Evolutionary conservation across 2,797 vertebrate genomes (phyloP).

Genomic region (Morus bassanus): DNA sequence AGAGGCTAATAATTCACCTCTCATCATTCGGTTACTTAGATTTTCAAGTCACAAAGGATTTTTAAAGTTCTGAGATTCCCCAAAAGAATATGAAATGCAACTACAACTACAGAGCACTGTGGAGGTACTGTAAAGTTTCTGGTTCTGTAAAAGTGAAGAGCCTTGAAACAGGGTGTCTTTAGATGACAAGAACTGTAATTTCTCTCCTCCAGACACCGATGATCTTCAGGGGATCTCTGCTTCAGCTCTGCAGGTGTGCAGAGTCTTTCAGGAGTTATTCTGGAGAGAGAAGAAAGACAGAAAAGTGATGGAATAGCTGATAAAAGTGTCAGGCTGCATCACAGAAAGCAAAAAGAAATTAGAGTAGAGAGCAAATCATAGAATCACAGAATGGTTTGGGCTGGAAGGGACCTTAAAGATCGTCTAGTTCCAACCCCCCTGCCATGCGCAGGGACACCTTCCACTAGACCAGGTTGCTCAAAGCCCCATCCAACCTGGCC

Average conservation of each 20-base stretch:
- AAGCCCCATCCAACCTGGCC: no score
- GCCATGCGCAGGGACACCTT: no score
- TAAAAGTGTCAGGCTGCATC: slow-evolving; percentile 9
- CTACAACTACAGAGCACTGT: not conserved
- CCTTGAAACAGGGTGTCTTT: not conserved
- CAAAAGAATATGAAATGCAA: not conserved
- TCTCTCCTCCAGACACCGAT: not conserved
- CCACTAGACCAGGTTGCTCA: no score
- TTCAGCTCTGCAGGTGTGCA: not conserved
- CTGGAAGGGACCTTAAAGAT: not conserved
- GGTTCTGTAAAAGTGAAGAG: not conserved
- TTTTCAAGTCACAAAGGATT: not conserved
- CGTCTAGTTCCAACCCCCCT: no score
- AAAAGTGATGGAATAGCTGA: not conserved
- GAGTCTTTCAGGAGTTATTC: not conserved
- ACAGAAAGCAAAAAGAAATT: not conserved
- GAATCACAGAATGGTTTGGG: not conserved
- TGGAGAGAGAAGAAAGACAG: not conserved
- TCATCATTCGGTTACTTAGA: not conserved
- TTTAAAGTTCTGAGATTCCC: not conserved
- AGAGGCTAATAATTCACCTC: not conserved
- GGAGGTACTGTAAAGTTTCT: not conserved
- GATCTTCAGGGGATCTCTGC: not conserved
- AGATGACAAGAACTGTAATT: not conserved
- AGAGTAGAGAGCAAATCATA: not conserved